Conservation (phyloP, 2,113 vertebrate species). For the Bubo bubo region DNA sequence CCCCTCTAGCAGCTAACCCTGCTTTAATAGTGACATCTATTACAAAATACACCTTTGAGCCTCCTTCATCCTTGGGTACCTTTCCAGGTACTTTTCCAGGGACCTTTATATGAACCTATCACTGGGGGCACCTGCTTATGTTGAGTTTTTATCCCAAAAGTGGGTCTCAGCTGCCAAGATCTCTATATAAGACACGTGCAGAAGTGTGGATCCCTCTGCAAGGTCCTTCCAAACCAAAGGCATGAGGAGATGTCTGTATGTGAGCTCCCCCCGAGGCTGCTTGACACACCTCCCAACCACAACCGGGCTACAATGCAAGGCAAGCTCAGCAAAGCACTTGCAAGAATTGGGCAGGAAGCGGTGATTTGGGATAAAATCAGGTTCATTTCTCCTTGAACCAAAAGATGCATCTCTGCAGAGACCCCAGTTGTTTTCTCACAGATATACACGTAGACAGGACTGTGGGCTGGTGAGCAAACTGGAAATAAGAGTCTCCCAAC, state of each 20-base stretch:
- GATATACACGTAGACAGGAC: background rate
- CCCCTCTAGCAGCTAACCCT: background rate
- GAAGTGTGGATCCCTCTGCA: background rate
- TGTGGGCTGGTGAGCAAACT: background rate
- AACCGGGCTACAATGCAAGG: accelerated
- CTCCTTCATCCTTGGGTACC: background rate
- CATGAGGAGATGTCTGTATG: background rate
- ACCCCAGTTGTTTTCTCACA: background rate
- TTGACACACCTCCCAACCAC: background rate
- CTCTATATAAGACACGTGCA: background rate
- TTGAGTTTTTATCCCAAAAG: background rate
- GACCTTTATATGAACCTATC: background rate
- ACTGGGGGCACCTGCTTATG: background rate
- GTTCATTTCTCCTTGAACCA: background rate
- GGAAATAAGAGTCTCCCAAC: background rate
- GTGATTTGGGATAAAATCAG: background rate
- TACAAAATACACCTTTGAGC: background rate
- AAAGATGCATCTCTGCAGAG: background rate
- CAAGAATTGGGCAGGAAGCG: background rate
- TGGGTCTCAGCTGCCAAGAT: background rate
- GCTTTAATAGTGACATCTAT: background rate
- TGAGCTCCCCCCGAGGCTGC: background rate
- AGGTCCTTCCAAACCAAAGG: background rate
- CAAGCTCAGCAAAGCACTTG: background rate
- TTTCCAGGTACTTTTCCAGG: background rate